These are phyloP conservation scores for Bicyclus anynana DNA, from an alignment of 1,140 invertebrate species.

Conservation along the genomic window DNA sequence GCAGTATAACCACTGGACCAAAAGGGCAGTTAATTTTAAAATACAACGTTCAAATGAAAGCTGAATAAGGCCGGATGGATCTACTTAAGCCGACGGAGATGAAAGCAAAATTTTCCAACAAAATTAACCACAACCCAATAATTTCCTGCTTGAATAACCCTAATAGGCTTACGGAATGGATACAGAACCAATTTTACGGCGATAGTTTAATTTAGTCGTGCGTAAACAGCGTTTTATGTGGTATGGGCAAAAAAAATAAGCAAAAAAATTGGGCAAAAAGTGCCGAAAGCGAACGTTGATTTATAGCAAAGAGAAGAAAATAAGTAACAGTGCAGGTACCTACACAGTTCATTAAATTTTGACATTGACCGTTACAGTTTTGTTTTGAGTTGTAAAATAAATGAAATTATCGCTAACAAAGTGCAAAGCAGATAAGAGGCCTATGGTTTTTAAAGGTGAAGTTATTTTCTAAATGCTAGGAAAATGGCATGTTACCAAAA, in stretches of 20 bases:
- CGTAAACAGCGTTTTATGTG: constrained; percentile 40
- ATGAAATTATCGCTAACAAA: too few relatives aligned
- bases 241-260: neutral
- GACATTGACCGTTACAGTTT: too few relatives aligned
- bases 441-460: too few relatives aligned
- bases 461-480: too few relatives aligned
- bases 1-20: too few relatives aligned
- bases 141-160: neutral
- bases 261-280: constrained; percentile 6
- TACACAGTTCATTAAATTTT: too few relatives aligned
- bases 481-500: too few relatives aligned
- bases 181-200: constrained; percentile 53
- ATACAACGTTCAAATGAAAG: too few relatives aligned
- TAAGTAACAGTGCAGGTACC: neutral
- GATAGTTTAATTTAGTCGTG: constrained; percentile 46
- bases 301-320: neutral
- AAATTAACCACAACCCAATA: constrained; percentile 2
- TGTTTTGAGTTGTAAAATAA: too few relatives aligned
- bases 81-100: neutral
- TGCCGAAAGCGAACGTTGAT: neutral
- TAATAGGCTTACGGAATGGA: constrained; percentile 24
- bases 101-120: constrained; percentile 7
- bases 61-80: neutral
- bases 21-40: too few relatives aligned
- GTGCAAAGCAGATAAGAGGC: too few relatives aligned